Base-by-base conservation (phyloP, 1,140 invertebrate genomes). In the Caenorhabditis remanei region DNA sequence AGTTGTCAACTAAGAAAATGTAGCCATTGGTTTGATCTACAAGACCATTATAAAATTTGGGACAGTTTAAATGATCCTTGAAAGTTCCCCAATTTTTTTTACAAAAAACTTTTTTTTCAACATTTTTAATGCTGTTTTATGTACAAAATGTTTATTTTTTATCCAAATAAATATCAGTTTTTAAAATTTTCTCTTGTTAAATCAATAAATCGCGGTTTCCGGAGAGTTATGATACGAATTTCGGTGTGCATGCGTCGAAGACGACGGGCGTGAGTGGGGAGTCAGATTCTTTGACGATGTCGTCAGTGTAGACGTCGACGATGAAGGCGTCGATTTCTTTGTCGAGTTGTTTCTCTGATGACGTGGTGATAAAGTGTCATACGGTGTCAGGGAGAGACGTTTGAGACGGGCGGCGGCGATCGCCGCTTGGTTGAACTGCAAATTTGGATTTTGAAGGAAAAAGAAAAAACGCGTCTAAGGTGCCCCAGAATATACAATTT, bases 191-290 rank as follows among this genome's bases (percentile, higher is more conserved):
- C n/a, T n/a, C n/a, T n/a, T n/a, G n/a, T n/a, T n/a, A n/a, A 79
- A 50, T 79, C 71, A 79, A 79, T 79, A 79, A 50, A 79, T 79
- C 43, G 71, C 71, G 53, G 71, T 79, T 79, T 79, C 71, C n/a
- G 71, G 71, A 48, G 46, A 79, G 6, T 79, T 50, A 6, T 50
- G 71, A 79, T 79, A 50, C 32, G 65, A 71, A 19, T 43, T 43
- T 1, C 65, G 65, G 7, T 79, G 43, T 24, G 16, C 11, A 6
- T 71, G 40, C 19, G 11, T 53, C 16, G 50, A 46, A 2, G 24
- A 14, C 8, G 61, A 32, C 24, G 61, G 61, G 1, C 24, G 14
- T 53, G 56, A 9, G 32, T 63, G 61, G 11, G 61, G 61, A 13
- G 61, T 63, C 24, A 63, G 32, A 11, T 79, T 41, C 46, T 79